phyloP scores from a whole-genome alignment of 2,888 invertebrate genomes.

The Eupeodes luniger region DNA sequence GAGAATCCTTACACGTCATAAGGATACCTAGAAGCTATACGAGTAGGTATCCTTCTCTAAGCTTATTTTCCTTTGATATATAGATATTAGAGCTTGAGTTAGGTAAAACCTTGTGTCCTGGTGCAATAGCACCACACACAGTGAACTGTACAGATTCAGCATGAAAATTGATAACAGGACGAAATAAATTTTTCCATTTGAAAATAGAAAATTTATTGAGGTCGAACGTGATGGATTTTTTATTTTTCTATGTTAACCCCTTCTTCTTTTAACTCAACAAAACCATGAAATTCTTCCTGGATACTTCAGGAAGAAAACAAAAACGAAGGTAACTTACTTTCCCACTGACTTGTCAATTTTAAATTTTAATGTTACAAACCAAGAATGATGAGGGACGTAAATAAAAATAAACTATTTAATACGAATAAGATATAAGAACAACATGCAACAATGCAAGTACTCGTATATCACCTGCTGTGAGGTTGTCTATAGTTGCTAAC shows the following conservation, averaged over 20 bases:
- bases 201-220: slow-evolving; percentile 73
- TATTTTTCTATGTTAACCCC: neutral
- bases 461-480: slow-evolving; percentile 12
- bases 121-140: slow-evolving; percentile 14
- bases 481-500: no score
- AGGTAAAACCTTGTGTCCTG: slow-evolving; percentile 23
- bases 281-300: neutral
- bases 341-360: slow-evolving; percentile 46
- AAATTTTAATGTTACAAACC: slow-evolving; percentile 64
- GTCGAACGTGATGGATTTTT: slow-evolving; percentile 72
- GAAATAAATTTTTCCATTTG: slow-evolving; percentile 69
- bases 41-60: slow-evolving; percentile 36
- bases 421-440: neutral
- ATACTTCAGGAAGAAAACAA: neutral
- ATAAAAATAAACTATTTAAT: neutral
- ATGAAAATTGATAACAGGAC: slow-evolving; percentile 74
- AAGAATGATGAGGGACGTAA: slow-evolving; percentile 37
- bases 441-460: slow-evolving; percentile 24
- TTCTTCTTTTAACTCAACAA: slow-evolving; percentile 10
- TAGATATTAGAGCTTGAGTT: neutral
- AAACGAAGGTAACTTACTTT: neutral
- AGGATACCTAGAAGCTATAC: neutral
- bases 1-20: slow-evolving; percentile 41
- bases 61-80: slow-evolving; percentile 32
- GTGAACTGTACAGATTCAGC: slow-evolving; percentile 40